Evolutionary conservation across 2,888 invertebrate genomes (phyloP), one percentile per base, ranked within the genome.

Genomic region (Mactromeris polynyma): DNA sequence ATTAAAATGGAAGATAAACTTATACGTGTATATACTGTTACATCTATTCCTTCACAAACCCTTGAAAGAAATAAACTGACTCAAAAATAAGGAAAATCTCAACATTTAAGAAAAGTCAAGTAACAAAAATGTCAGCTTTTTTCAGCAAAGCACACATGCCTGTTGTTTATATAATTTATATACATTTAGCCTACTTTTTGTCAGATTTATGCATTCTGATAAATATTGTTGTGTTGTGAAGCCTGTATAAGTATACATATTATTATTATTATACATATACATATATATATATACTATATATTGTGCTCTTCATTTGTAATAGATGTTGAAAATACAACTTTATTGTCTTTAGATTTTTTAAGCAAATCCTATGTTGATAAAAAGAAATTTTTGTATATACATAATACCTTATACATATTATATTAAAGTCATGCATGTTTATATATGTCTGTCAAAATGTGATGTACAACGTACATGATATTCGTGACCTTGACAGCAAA

Each of bases 161-260:
- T 46, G 46, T 46, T 46, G 46, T 46, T 46, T 46, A 46, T 17
- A 46, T 46, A 7, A 46, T 36, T 82, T 82, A 58, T 82, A 58
- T 83, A 83, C 73, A 83, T 83, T 83, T 73, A 73, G 83, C 83
- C 69, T 83, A 73, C 73, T 83, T 83, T 83, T 83, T 46, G 83
- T 83, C 36, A 11, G 11, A 73, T 73, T 36, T 73, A 73, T 73
- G 73, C 73, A 73, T 73, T 73, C 73, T 73, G 73, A 19, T 36
- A 11, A 26, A 21, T 73, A 33, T 36, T 73, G 36, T 73, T 36
- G 73, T 73, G 36, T 73, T 36, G 73, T 73, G 73, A 0, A 17
- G 36, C 73, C 73, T 73, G 73, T 73, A 73, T 19, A 73, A 73
- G 73, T 73, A 73, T 73, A 73, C n/a, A 83, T 82, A 17, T 64